Evolutionary conservation across 2,797 vertebrate species (phyloP), one percentile per base, ranked within the genome.

Genomic region (Gephyroberyx darwinii): DNA sequence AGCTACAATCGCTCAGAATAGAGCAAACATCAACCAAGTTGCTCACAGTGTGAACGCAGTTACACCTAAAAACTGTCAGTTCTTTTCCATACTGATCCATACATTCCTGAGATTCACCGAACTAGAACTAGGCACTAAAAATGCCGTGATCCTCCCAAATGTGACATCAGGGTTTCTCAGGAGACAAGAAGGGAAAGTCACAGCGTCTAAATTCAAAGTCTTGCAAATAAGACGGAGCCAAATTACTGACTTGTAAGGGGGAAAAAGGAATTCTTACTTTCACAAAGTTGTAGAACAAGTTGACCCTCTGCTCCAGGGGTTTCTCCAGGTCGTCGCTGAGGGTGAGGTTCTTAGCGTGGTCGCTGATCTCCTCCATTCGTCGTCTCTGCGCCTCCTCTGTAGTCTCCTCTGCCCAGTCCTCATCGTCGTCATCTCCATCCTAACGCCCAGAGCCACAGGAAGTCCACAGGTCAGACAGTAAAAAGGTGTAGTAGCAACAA

Each of bases 341-440:
- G 0, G 98, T 99, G 45, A 99, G 95, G 83, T 95, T 96, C 93
- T 99, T 99, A 4, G 98, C 98, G 10, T 97, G 98, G 80, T 98
- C 95, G 35, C 98, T 99, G 86, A 99, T 99, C 92, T 99, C 98
- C 90, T 99, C 96, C 98, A 99, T 99, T 75, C 98, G 91, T 30
- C 98, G 94, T 65, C 96, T 91, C 86, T 98, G 97, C 1, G 98
- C 98, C 92, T 99, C 98, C 87, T 96, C 96, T 0, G 98, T 98
- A 1, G 98, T 99, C 86, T 99, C 98, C 88, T 99, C 98, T 1
- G 97, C 97, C 98, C 98, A 99, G 79, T 99, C 98, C 47, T 98
- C 98, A 37, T 99, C 98, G 0, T 99, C 97, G 0, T 97, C 96
- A 6, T 98, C 92, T 64, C 93, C 78, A 12, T 95, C 93, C 95